phyloP scores from a whole-genome alignment of 2,888 invertebrate genomes.

The Acrobasis suavella region DNA sequence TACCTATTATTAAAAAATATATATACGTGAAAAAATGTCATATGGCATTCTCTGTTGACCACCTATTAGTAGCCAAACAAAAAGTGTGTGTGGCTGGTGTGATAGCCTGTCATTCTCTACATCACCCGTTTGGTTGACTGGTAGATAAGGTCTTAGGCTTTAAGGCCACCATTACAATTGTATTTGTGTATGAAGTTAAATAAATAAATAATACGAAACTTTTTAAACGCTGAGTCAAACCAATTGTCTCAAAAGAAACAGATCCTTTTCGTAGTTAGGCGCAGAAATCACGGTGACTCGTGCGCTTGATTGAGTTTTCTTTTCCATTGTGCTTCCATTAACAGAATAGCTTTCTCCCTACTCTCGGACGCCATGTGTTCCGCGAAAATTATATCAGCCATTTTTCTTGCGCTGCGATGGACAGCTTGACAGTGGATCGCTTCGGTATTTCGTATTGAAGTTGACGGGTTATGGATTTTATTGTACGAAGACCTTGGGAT shows the following conservation, averaged over 20 bases:
- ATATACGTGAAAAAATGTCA: no score
- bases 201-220: no score
- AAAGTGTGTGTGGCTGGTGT: no score
- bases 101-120: no score
- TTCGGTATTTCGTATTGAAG: slow-evolving; percentile 26
- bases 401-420: slow-evolving; percentile 54
- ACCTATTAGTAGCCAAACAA: no score
- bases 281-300: slow-evolving; percentile 77
- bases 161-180: no score
- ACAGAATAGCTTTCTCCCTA: slow-evolving; percentile 73
- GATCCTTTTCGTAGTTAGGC: slow-evolving; percentile 75
- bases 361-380: slow-evolving; percentile 68
- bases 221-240: neutral
- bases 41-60: no score
- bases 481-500: neutral
- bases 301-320: slow-evolving; percentile 79
- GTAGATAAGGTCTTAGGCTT: no score
- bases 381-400: slow-evolving; percentile 70
- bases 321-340: slow-evolving; percentile 79
- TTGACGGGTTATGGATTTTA: neutral
- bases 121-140: no score
- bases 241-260: slow-evolving; percentile 4
- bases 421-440: slow-evolving; percentile 31
- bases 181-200: no score
- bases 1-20: no score